Conservation (phyloP, 1,140 invertebrate genomes). For the Euschistus heros region DNA sequence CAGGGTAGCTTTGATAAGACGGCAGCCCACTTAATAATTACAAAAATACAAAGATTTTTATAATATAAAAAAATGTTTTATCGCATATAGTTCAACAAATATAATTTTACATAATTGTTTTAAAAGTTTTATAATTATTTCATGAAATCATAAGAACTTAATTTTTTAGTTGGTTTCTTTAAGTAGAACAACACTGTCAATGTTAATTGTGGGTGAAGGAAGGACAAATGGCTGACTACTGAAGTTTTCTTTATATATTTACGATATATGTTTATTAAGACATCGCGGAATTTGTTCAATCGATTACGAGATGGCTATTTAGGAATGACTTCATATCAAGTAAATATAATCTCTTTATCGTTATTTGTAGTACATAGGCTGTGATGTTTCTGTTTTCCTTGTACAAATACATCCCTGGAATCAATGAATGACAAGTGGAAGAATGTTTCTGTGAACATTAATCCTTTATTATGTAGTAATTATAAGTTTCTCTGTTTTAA, state of each 20-base stretch:
- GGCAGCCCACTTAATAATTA: too few species aligned
- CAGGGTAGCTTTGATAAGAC: too few species aligned
- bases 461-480: neutral
- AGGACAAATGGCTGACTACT: conserved; percentile 9
- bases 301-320: too few species aligned
- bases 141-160: too few species aligned
- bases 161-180: too few species aligned
- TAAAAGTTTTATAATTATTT: neutral
- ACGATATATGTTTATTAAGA: neutral
- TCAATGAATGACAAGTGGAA: conserved; percentile 5
- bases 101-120: too few species aligned
- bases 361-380: too few species aligned
- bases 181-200: conserved; percentile 7
- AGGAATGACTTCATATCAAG: neutral
- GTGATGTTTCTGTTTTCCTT: neutral
- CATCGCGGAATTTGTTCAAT: too few species aligned
- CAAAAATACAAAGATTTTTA: too few species aligned
- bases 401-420: neutral
- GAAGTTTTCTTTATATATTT: conserved; percentile 12
- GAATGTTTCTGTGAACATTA: neutral
- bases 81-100: too few species aligned
- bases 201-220: conserved; percentile 10
- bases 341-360: neutral
- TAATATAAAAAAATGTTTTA: too few species aligned
- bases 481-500: too few species aligned